phyloP scores from a whole-genome alignment of 1,140 invertebrate genomes.

The Galleria mellonella region DNA sequence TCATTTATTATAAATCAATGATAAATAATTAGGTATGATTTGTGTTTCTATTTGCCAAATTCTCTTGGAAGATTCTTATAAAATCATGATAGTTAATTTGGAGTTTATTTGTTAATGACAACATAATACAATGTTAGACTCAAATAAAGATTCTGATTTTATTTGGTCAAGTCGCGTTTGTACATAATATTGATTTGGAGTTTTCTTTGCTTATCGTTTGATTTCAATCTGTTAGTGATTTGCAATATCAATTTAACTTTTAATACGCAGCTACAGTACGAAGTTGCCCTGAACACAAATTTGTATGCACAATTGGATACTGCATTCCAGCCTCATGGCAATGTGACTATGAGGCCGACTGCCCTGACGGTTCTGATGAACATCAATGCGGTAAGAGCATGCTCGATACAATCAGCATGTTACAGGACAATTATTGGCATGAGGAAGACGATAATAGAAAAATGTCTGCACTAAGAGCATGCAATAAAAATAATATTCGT shows the following conservation, averaged over 20 bases:
- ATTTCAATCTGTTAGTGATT: not conserved
- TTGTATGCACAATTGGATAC: slow-evolving; percentile 76
- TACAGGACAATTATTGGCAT: slow-evolving; percentile 7
- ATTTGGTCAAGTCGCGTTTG: slow-evolving; percentile 24
- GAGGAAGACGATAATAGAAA: slow-evolving; percentile 20
- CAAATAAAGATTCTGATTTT: slow-evolving; percentile 49
- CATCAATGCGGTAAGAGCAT: slow-evolving; percentile 79
- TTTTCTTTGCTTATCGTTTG: no score
- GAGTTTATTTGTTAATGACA: slow-evolving; percentile 27
- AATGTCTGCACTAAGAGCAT: slow-evolving; percentile 5
- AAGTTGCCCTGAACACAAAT: slow-evolving; percentile 76
- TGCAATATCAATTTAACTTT: slow-evolving; percentile 12
- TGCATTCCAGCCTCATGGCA: slow-evolving; percentile 85
- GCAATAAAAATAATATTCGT: not conserved
- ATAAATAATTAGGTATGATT: no score
- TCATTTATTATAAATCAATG: no score
- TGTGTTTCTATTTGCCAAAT: no score
- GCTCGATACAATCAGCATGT: slow-evolving; percentile 12
- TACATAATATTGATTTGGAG: no score
- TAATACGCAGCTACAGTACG: slow-evolving; percentile 49
- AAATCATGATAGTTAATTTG: slow-evolving; percentile 4
- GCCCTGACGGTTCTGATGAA: slow-evolving; percentile 81
- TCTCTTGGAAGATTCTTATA: not conserved
- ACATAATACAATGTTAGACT: slow-evolving; percentile 37
- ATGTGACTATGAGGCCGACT: slow-evolving; percentile 81